Evolutionary conservation across 2,797 vertebrate species (phyloP), one percentile per base, ranked within the genome.

Genomic region (Cheirogaleus major): DNA sequence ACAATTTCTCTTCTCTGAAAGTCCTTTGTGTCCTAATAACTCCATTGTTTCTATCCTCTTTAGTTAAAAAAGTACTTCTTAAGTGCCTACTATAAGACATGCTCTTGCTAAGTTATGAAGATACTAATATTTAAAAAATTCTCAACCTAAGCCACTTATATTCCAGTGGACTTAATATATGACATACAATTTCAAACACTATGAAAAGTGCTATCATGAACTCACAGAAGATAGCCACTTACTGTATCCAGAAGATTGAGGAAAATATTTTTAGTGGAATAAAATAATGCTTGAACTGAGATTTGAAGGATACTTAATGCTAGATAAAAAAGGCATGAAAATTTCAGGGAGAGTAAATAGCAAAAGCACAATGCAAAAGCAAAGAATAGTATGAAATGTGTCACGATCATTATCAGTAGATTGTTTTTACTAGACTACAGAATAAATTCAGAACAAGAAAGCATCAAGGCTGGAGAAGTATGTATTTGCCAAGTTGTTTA

Each of bases 111-210:
- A 91, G 5, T 57, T 80, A 57, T 38, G 59, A 73, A 92, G 59
- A 80, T 72, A 79, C 14, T 76, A 57, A 85, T 59, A 87, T 73
- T 91, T 48, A 38, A 43, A 75, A 63, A 81, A 63, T 70, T 30
- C 2, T 72, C 59, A 92, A 61, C 65, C 45, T 65, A 75, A 94
- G 57, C 38, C 75, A 89, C 22, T 93, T 93, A 55, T 38, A 69
- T 61, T 92, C n/a, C 63, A 93, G 38, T 41, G 41, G 18, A 59
- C n/a, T 75, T 92, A 93, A 88, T n/a, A 75, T 22, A 41, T 79
- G 59, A 48, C 35, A 78, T 38, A 75, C 6, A 72, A 87, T 81
- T 83, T 96, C 59, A 88, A 90, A 92, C 83, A 84, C 48, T 84
- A n/a, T 92, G 27, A 89, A 59, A 91, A 95, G 69, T 52, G 0